Percentiles rank a stretch among this genome's conserved stretches.
phyloP scores from a whole-genome alignment of 2,888 invertebrate genomes.

The Chironomus tentans region DNA sequence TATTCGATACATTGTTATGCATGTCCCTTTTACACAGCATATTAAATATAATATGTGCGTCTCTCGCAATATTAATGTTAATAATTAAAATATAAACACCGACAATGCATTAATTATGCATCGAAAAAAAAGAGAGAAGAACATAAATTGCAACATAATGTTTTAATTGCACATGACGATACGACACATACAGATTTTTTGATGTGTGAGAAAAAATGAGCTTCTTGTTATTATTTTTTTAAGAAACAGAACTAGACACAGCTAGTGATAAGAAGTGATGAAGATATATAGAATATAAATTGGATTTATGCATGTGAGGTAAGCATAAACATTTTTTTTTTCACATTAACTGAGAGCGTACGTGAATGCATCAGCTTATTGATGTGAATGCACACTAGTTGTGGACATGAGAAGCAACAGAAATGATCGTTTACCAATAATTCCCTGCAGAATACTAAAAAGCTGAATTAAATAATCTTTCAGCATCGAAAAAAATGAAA shows the following conservation, averaged over 20 bases:
- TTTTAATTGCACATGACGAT: neutral
- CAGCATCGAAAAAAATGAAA: neutral
- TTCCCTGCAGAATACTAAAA: conserved; percentile 23
- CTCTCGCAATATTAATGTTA: neutral
- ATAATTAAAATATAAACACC: conserved; percentile 10
- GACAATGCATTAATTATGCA: conserved; percentile 1
- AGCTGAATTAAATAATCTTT: conserved; percentile 14
- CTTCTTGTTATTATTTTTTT: neutral
- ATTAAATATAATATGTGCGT: neutral
- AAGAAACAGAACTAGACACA: too few species aligned
- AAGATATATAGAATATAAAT: neutral
- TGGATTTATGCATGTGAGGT: neutral
- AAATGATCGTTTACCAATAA: conserved; percentile 22
- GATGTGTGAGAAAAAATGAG: neutral
- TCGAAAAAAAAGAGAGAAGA: neutral
- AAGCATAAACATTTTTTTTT: neutral
- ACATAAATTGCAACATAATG: neutral
- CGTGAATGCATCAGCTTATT: conserved; percentile 14
- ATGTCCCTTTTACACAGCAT: neutral
- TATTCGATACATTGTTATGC: neutral
- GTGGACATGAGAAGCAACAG: neutral
- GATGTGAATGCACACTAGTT: neutral
- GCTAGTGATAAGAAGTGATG: neutral
- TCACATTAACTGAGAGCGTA: neutral
- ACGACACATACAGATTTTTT: neutral